Base-by-base conservation (phyloP, 2,888 invertebrate genomes). In the Drosophila borborema region DNA sequence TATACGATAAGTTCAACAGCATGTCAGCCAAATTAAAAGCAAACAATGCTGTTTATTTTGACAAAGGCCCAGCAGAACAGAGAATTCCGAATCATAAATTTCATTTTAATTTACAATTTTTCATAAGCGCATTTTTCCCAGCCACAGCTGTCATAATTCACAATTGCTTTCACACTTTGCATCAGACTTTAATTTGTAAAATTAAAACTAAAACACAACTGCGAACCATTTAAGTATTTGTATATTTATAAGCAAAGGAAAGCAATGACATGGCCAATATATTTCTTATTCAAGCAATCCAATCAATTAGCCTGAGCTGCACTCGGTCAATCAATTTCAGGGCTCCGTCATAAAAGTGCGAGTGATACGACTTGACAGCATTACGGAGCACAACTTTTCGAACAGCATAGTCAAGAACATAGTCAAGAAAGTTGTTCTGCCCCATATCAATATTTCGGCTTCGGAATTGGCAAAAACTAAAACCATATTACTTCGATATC, bases 221-320 rank as follows among this genome's bases (percentile, higher is more conserved):
- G 16, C 18, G 10, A 18, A 18, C 18, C 18, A 14, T 34, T 36
- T 12, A 18, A 6, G 7, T 36, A 20, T 53, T 53, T 38, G 38
- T 54, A 36, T 12, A 10, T 10, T 36, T 12, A 34, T 9, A 1
- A 20, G 14, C 34, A 1, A 34, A n/a, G 14, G 18, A 12, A 3
- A 14, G 14, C 14, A n/a, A 9, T 53, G 53, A 10, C 31, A n/a
- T 49, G 31, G 10, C 9, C 16, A n/a, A 46, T 54, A 64, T 60
- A 56, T 55, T 41, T 31, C 36, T 34, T 58, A 45, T 45, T 53
- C 18, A 54, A 55, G 28, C 71, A 71, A 68, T 62, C 58, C 77
- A 77, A 87, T 87, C 74, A 87, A 87, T 80, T 82, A 76, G 60
- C 59, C 45, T n/a, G 18, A 77, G 64, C 63, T 85, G 70, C 77